A percentile compares a stretch with the other conserved stretches of the same genome.
These are phyloP conservation scores for Prunella himalayana DNA, from an alignment of 2,113 vertebrate species.

Conservation along the genomic window DNA sequence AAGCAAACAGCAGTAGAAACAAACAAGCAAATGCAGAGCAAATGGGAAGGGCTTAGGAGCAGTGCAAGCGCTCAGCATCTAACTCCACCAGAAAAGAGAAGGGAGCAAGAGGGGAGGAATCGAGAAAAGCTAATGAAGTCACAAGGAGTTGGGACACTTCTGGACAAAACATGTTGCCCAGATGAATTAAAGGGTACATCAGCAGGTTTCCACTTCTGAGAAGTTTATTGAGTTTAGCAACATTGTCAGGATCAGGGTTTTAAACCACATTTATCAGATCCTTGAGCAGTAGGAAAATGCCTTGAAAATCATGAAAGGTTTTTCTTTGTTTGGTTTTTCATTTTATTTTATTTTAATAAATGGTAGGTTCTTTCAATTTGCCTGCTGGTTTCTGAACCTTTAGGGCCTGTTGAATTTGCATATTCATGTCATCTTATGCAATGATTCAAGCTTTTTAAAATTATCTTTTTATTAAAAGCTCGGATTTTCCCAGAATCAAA, in stretches of 20 bases:
- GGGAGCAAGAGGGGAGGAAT: background rate
- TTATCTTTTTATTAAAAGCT: background rate
- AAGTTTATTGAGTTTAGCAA: background rate
- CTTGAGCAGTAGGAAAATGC: background rate
- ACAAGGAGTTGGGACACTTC: background rate
- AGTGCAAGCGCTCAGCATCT: rapidly evolving
- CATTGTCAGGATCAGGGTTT: background rate
- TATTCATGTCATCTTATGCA: background rate
- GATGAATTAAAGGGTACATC: background rate
- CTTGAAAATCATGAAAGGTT: background rate
- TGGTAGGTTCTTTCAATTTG: background rate
- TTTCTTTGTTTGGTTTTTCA: background rate
- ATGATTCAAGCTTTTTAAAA: background rate
- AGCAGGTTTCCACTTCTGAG: background rate
- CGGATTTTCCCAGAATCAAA: background rate
- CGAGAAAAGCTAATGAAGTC: background rate
- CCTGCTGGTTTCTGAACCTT: background rate
- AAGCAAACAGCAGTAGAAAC: background rate
- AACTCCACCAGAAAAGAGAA: rapidly evolving
- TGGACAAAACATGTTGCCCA: background rate
- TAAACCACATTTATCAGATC: background rate
- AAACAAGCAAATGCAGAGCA: background rate
- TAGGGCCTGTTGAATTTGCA: background rate
- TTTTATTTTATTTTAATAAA: background rate
- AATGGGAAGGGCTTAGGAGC: background rate